Conservation (phyloP, 2,888 invertebrate species). For the Apoderus coryli region DNA sequence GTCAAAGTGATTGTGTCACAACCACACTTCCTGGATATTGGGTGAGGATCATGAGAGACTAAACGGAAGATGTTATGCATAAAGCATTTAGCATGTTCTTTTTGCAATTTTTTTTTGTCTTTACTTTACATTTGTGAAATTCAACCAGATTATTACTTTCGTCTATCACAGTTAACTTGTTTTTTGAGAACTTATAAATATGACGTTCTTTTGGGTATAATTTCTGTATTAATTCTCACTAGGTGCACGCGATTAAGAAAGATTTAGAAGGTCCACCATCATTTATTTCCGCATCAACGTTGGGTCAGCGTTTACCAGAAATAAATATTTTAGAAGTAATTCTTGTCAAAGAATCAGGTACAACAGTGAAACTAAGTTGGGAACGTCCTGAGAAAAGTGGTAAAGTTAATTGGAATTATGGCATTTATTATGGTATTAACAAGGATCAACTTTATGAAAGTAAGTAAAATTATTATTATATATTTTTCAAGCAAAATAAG, state of each 20-base stretch:
- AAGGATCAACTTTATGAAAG: slow-evolving; percentile 44
- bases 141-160: no score
- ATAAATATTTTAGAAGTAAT: slow-evolving; percentile 36
- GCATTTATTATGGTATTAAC: slow-evolving; percentile 52
- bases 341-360: slow-evolving; percentile 39
- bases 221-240: neutral
- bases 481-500: no score
- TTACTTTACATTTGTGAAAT: no score
- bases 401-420: slow-evolving; percentile 49
- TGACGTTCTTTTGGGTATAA: no score
- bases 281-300: slow-evolving; percentile 28
- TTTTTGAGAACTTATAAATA: no score
- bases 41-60: no score
- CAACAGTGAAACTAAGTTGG: slow-evolving; percentile 54
- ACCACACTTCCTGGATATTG: no score
- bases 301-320: slow-evolving; percentile 37
- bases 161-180: no score
- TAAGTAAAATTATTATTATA: slow-evolving; percentile 20
- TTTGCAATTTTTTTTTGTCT: no score
- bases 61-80: no score
- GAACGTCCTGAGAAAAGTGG: slow-evolving; percentile 40
- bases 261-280: slow-evolving; percentile 39
- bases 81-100: no score
- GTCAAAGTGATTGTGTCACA: no score
- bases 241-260: slow-evolving; percentile 47